Evolutionary conservation across 2,113 vertebrate genomes (phyloP).

Genomic region (Hemichromis elongatus): DNA sequence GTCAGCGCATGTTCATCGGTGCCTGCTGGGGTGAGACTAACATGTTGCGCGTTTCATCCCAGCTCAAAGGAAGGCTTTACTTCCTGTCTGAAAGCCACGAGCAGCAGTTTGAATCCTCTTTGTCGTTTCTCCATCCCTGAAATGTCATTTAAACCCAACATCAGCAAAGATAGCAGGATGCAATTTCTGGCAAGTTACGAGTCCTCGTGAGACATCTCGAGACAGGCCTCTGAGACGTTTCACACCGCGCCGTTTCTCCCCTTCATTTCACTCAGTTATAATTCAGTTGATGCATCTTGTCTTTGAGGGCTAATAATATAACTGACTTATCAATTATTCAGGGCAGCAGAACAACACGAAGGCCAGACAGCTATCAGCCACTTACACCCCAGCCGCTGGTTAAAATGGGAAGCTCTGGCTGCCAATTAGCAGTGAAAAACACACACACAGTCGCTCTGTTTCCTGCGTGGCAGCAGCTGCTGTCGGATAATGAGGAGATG

Average conservation of each 20-base stretch:
- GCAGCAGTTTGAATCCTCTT: neutral
- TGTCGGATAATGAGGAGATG: conserved; percentile 49
- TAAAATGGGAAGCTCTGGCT: conserved; percentile 51
- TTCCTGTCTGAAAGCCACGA: neutral
- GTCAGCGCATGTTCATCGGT: conserved; percentile 86
- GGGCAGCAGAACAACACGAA: conserved; percentile 42
- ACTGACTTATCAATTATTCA: conserved; percentile 74
- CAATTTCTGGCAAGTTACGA: neutral
- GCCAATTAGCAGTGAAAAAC: conserved; percentile 60
- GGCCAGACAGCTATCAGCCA: conserved; percentile 53
- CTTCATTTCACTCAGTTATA: conserved; percentile 24
- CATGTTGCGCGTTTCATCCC: neutral
- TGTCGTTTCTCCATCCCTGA: neutral
- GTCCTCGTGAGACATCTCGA: neutral
- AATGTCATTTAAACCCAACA: conserved; percentile 7
- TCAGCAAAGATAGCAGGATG: neutral
- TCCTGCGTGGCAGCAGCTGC: conserved; percentile 35
- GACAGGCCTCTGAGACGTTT: neutral
- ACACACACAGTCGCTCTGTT: neutral
- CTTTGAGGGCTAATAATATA: conserved; percentile 66
- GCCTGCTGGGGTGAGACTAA: conserved; percentile 85
- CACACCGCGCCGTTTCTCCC: neutral
- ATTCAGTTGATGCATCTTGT: conserved; percentile 45
- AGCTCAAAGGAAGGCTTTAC: neutral
- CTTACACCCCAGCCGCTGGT: conserved; percentile 40